phyloP scores from a whole-genome alignment of 2,888 invertebrate species.

The Apocheima hispidaria region DNA sequence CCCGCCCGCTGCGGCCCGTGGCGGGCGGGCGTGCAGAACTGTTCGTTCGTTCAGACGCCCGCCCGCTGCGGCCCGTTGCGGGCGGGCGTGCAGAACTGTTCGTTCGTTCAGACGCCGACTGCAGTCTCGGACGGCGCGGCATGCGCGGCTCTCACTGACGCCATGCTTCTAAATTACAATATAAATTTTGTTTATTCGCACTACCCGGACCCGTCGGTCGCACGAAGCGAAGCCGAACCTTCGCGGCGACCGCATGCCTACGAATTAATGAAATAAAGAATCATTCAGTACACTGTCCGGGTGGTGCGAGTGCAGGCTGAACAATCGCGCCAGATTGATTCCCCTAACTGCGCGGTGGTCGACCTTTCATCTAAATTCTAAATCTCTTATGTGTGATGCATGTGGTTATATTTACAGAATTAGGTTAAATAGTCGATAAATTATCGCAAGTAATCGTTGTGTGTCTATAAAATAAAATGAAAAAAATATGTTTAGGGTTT shows the following conservation, averaged over 20 bases:
- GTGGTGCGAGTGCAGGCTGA: slow-evolving; percentile 41
- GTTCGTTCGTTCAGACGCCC: slow-evolving; percentile 61
- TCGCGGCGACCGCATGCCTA: slow-evolving; percentile 16
- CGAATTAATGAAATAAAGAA: slow-evolving; percentile 29
- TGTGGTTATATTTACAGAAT: slow-evolving; percentile 44
- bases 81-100: slow-evolving; percentile 54
- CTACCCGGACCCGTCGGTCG: slow-evolving; percentile 13
- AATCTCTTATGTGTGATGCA: slow-evolving; percentile 45
- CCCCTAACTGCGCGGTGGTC: slow-evolving; percentile 55
- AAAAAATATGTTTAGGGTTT: slow-evolving; percentile 40
- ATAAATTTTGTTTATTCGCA: slow-evolving; percentile 22
- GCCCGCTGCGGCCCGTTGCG: slow-evolving; percentile 47
- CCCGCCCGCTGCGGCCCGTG: slow-evolving; percentile 49
- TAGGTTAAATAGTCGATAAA: slow-evolving; percentile 46
- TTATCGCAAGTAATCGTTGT: slow-evolving; percentile 47
- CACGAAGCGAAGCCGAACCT: slow-evolving; percentile 7
- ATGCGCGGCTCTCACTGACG: slow-evolving; percentile 51
- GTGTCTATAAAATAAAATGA: slow-evolving; percentile 44
- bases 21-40: slow-evolving; percentile 56
- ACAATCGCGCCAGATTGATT: slow-evolving; percentile 59
- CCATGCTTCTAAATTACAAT: slow-evolving; percentile 55
- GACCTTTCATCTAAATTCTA: slow-evolving; percentile 44
- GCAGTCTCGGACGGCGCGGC: slow-evolving; percentile 46
- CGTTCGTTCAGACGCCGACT: slow-evolving; percentile 48
- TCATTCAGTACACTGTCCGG: slow-evolving; percentile 35